These are phyloP conservation scores for Scelioninae gen. 2 DNA, from an alignment of 2,888 invertebrate genomes.

Conservation along the genomic window DNA sequence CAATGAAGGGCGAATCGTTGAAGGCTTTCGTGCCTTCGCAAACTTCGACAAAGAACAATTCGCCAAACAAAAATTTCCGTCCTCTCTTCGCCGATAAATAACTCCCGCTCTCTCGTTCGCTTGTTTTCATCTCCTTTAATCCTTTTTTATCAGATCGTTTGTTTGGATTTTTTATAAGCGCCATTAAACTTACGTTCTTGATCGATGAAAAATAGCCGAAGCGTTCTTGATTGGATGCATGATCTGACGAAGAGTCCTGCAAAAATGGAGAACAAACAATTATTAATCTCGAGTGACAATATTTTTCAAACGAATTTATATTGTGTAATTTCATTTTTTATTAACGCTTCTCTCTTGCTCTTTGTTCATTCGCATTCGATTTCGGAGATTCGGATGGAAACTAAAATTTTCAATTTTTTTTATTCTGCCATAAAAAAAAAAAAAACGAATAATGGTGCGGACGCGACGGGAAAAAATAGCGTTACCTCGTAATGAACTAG, in stretches of 20 bases:
- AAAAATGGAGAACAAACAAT: constrained; percentile 59
- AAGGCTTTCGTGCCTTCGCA: constrained; percentile 40
- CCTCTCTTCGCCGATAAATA: constrained; percentile 27
- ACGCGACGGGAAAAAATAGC: not conserved
- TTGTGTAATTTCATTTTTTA: constrained; percentile 35
- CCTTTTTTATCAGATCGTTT: constrained; percentile 14
- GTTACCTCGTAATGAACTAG: constrained; percentile 25
- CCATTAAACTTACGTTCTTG: constrained; percentile 71
- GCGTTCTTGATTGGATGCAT: constrained; percentile 72
- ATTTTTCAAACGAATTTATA: constrained; percentile 49
- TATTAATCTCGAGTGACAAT: constrained; percentile 40
- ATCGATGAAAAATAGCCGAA: constrained; percentile 74
- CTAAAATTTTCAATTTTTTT: too few relatives aligned
- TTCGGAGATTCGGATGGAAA: too few relatives aligned
- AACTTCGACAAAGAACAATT: constrained; percentile 54
- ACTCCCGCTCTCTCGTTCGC: constrained; percentile 3
- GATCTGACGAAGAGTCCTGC: constrained; percentile 73
- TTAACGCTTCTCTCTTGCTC: constrained; percentile 5
- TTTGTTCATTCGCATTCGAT: constrained; percentile 17
- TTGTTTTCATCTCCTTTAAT: not conserved
- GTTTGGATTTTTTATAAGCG: constrained; percentile 30
- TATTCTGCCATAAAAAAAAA: too few relatives aligned
- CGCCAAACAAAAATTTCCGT: constrained; percentile 31
- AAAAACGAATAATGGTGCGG: not conserved
- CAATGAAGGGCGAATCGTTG: constrained; percentile 51